Evolutionary conservation across 2,888 invertebrate genomes (phyloP).

Genomic region (Drosophila rubida): DNA sequence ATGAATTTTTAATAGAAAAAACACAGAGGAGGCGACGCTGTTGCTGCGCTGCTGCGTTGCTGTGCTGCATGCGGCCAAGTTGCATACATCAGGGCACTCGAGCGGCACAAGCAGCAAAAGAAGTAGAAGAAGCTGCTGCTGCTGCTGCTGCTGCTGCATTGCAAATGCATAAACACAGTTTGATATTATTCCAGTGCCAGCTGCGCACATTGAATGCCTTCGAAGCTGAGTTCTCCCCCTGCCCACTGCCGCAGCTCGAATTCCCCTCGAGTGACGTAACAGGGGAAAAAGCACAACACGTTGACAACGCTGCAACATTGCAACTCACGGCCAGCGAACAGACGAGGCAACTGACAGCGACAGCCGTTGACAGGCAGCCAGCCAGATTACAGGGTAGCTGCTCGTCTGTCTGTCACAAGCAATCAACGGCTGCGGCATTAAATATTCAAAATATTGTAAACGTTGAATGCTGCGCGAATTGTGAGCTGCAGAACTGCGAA

Average conservation of each 20-base stretch:
- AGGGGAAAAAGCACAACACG: constrained; percentile 45
- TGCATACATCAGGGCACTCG: constrained; percentile 69
- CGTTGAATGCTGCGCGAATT: constrained; percentile 56
- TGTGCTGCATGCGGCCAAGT: constrained; percentile 24
- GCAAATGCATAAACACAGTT: constrained; percentile 78
- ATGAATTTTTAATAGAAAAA: constrained; percentile 63
- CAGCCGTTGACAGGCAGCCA: constrained; percentile 46
- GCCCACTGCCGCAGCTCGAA: no score
- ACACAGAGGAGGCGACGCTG: neutral
- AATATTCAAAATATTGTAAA: constrained; percentile 80
- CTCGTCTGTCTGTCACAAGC: constrained; percentile 20
- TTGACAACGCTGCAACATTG: constrained; percentile 47
- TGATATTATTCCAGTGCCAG: constrained; percentile 77
- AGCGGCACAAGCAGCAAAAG: constrained; percentile 28
- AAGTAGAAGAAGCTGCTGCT: constrained; percentile 35
- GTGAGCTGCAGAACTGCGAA: constrained; percentile 2
- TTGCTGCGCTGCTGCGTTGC: neutral
- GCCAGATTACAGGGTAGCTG: constrained; percentile 38
- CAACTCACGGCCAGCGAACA: constrained; percentile 24
- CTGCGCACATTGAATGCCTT: constrained; percentile 64
- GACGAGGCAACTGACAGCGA: constrained; percentile 43
- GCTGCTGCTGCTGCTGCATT: constrained; percentile 62
- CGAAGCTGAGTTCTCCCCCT: constrained; percentile 22
- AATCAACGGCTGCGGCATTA: constrained; percentile 47
- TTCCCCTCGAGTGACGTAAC: constrained; percentile 13